Evolutionary conservation across 2,113 vertebrate species (phyloP).

Genomic region (Actinemys pallida): DNA sequence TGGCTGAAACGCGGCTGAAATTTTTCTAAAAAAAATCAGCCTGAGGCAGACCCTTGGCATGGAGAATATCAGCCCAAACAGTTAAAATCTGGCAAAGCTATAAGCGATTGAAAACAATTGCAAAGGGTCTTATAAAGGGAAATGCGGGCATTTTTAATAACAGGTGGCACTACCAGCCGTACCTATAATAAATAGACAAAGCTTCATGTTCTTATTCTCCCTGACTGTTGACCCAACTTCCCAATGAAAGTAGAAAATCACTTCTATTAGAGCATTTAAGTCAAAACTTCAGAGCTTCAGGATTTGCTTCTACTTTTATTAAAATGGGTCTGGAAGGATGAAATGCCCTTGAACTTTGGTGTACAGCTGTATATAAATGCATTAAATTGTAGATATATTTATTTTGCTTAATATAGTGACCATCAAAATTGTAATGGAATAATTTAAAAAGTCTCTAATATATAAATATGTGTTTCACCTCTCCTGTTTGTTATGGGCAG

Average conservation of each 20-base stretch:
- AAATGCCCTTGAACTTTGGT: not conserved
- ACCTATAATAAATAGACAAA: not conserved
- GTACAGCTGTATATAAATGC: not conserved
- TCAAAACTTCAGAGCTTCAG: not conserved
- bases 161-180: not conserved
- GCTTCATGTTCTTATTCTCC: not conserved
- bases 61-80: not conserved
- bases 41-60: not conserved
- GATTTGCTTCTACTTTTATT: not conserved
- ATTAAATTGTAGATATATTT: constrained; percentile 31
- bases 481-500: not conserved
- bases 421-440: not conserved
- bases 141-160: not conserved
- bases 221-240: not conserved
- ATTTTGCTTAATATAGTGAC: not conserved
- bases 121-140: not conserved
- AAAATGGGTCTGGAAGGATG: not conserved
- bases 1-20: not conserved
- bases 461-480: not conserved
- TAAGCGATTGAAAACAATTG: not conserved
- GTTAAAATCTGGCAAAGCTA: not conserved
- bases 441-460: constrained; percentile 41
- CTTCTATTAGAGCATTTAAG: not conserved
- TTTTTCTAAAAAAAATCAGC: not conserved
- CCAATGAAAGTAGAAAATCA: not conserved